phyloP scores from a whole-genome alignment of 2,888 invertebrate genomes.

The Glomeris marginata region DNA sequence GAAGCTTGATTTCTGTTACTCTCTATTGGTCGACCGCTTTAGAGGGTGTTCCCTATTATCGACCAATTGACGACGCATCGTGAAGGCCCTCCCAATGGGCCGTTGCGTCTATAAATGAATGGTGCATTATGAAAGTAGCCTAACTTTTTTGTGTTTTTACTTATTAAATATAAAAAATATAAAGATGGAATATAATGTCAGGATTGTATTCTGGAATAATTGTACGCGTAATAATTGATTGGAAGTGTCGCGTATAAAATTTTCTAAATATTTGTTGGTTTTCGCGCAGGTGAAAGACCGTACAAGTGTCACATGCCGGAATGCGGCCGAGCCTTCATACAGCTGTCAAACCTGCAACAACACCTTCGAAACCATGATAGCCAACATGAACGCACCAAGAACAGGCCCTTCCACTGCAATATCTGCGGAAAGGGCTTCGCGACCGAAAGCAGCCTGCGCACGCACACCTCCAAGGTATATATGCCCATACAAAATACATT shows the following conservation, averaged over 20 bases:
- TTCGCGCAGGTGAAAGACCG: conserved; percentile 73
- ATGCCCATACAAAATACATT: background rate
- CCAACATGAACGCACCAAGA: conserved; percentile 85
- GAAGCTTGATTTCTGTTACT: no score
- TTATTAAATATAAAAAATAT: no score
- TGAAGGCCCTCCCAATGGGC: no score
- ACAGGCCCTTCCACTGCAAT: conserved; percentile 87
- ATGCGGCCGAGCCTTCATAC: conserved; percentile 91
- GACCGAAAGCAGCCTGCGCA: conserved; percentile 84
- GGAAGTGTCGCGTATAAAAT: background rate
- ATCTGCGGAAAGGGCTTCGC: conserved; percentile 95
- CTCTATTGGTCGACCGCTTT: no score
- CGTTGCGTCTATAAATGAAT: no score
- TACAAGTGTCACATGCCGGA: conserved; percentile 94
- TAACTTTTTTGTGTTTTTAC: no score
- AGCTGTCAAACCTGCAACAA: conserved; percentile 89
- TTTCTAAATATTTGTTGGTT: background rate
- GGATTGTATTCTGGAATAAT: no score
- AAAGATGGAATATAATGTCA: no score
- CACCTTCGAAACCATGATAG: conserved; percentile 92
- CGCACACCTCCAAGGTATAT: conserved; percentile 94
- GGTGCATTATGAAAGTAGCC: no score
- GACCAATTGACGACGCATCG: no score
- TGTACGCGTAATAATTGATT: no score
- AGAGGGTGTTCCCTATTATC: no score